Evolutionary conservation across 2,113 vertebrate species (phyloP).

Genomic region (Ammodramus savannarum): DNA sequence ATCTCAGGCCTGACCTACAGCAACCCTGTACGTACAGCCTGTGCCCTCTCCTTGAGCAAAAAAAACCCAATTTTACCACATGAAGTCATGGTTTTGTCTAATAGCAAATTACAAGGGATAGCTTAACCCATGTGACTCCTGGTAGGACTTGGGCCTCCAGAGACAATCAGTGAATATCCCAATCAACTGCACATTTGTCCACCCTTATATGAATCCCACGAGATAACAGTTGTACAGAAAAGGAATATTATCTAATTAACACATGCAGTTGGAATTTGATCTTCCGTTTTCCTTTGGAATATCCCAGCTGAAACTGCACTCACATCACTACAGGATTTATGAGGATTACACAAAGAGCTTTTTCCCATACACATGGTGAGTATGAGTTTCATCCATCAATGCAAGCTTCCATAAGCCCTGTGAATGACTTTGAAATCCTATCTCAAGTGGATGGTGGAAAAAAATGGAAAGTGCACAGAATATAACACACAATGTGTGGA

Average conservation of each 20-base stretch:
- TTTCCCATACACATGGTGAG: constrained; percentile 6
- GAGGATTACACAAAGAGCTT: constrained; percentile 14
- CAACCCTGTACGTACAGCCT: background rate
- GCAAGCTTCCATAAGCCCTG: background rate
- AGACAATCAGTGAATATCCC: constrained; percentile 18
- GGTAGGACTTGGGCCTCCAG: background rate
- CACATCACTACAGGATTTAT: constrained; percentile 2
- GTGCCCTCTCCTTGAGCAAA: background rate
- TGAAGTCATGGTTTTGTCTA: constrained; percentile 17
- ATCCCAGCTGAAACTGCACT: background rate
- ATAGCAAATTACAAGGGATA: constrained; percentile 5
- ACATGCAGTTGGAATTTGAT: background rate
- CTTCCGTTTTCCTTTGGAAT: background rate
- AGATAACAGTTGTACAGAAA: constrained; percentile 20
- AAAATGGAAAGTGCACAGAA: background rate
- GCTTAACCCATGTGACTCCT: background rate
- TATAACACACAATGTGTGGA: background rate
- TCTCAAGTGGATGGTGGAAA: background rate
- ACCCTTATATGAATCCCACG: background rate
- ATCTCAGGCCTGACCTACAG: background rate
- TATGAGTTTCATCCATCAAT: constrained; percentile 20
- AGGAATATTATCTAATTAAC: constrained; percentile 36
- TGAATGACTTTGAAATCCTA: constrained; percentile 35
- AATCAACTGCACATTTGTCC: background rate
- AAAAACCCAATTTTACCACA: background rate